A percentile compares a stretch with the other conserved stretches of the same genome.
These are phyloP conservation scores for Agonopterix alstromeriana DNA, from an alignment of 2,888 invertebrate genomes.

Conservation along the genomic window DNA sequence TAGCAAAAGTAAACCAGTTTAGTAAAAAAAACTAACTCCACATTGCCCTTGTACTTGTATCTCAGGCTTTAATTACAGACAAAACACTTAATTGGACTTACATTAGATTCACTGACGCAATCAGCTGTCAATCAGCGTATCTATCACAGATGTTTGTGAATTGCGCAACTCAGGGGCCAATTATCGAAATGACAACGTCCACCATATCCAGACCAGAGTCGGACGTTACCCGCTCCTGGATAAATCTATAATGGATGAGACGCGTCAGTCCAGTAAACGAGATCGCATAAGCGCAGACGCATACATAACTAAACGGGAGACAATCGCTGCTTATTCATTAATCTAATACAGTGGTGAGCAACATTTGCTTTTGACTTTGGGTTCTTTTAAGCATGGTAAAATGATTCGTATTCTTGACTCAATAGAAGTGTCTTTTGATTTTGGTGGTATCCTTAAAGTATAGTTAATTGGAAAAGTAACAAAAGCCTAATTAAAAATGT, in stretches of 20 bases:
- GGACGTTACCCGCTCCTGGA: constrained; percentile 53
- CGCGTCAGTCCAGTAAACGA: constrained; percentile 66
- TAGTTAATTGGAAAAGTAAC: no score
- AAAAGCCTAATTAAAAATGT: constrained; percentile 5
- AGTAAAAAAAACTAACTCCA: neutral
- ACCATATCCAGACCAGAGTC: constrained; percentile 30
- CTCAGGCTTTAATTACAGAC: constrained; percentile 36
- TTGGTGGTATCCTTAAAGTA: no score
- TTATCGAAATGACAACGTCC: constrained; percentile 70
- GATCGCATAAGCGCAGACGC: constrained; percentile 59
- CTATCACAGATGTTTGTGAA: constrained; percentile 57
- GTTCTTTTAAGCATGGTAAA: neutral
- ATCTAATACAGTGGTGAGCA: constrained; percentile 26
- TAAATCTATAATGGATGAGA: constrained; percentile 75
- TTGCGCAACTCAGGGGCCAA: constrained; percentile 47
- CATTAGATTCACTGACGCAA: constrained; percentile 57
- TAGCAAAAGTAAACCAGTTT: no score
- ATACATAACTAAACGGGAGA: constrained; percentile 50
- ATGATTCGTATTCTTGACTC: no score
- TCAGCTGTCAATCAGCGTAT: constrained; percentile 52
- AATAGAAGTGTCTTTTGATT: no score
- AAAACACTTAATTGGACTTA: constrained; percentile 53
- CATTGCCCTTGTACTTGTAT: neutral
- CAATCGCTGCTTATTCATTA: constrained; percentile 52
- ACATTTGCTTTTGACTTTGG: neutral